Evolutionary conservation across 2,113 vertebrate genomes (phyloP).

Genomic region (Nettapus auritus): DNA sequence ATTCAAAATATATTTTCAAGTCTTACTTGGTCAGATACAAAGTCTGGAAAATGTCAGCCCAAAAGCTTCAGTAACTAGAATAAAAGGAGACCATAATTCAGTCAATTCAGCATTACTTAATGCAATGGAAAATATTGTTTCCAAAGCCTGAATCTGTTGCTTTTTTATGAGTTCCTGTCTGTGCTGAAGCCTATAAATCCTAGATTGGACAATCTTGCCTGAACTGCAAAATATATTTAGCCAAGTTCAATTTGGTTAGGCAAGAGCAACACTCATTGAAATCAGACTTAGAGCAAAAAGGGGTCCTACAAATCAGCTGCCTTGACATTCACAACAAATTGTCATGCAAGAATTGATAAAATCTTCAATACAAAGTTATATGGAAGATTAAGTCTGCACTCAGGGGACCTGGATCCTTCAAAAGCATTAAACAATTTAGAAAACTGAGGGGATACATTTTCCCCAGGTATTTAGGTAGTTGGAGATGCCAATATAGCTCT

Average conservation of each 20-base stretch:
- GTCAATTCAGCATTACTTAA: background rate
- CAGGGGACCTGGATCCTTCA: background rate
- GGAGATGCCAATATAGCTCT: background rate
- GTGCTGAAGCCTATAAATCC: background rate
- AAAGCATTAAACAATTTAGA: background rate
- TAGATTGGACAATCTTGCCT: background rate
- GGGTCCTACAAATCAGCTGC: background rate
- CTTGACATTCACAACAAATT: background rate
- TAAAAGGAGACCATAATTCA: background rate
- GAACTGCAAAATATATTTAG: background rate
- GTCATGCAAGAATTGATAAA: background rate
- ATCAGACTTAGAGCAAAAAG: background rate
- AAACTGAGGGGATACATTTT: background rate
- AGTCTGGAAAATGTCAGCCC: background rate
- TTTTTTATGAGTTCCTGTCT: background rate
- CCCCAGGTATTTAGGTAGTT: background rate
- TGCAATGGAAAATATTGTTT: background rate
- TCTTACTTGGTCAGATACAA: background rate
- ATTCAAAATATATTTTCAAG: background rate
- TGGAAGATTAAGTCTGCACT: background rate
- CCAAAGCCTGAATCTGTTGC: background rate
- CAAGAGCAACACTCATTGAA: background rate
- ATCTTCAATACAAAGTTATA: background rate
- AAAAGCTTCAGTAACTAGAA: constrained; percentile 12
- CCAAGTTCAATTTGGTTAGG: background rate